Conservation (phyloP, 2,113 vertebrate species). For the Seriola dumerili region DNA sequence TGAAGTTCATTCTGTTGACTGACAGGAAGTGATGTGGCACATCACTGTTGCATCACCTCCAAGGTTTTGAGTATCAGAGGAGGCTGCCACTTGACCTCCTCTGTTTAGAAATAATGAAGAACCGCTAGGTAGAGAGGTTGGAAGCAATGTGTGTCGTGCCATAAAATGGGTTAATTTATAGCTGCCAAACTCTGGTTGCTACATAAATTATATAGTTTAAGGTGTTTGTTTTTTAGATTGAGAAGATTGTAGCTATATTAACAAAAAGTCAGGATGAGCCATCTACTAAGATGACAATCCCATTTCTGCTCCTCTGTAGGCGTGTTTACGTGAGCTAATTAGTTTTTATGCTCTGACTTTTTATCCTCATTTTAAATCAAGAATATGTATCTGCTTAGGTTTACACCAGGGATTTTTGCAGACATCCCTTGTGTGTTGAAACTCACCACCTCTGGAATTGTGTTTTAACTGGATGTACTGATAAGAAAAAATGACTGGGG, state of each 20-base stretch:
- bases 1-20: slow-evolving; percentile 9
- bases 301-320: slow-evolving; percentile 1
- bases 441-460: slow-evolving; percentile 20
- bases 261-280: not conserved
- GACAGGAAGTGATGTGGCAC: slow-evolving; percentile 4
- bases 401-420: slow-evolving; percentile 45
- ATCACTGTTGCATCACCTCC: not conserved
- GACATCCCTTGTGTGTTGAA: slow-evolving; percentile 42
- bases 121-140: not conserved
- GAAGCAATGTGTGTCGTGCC: not conserved
- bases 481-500: not conserved
- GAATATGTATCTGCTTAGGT: slow-evolving; percentile 5
- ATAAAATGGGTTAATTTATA: not conserved
- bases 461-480: slow-evolving; percentile 27
- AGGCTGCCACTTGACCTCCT: not conserved
- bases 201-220: not conserved
- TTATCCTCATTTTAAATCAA: not conserved
- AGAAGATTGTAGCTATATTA: not conserved
- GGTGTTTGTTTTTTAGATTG: not conserved
- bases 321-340: slow-evolving; percentile 20
- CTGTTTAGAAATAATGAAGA: not conserved
- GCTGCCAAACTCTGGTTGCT: not conserved
- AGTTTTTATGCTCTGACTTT: slow-evolving; percentile 14
- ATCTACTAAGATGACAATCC: not conserved
- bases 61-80: not conserved